Evolutionary conservation across 2,888 invertebrate species (phyloP).

Genomic region (Oscheius onirici): DNA sequence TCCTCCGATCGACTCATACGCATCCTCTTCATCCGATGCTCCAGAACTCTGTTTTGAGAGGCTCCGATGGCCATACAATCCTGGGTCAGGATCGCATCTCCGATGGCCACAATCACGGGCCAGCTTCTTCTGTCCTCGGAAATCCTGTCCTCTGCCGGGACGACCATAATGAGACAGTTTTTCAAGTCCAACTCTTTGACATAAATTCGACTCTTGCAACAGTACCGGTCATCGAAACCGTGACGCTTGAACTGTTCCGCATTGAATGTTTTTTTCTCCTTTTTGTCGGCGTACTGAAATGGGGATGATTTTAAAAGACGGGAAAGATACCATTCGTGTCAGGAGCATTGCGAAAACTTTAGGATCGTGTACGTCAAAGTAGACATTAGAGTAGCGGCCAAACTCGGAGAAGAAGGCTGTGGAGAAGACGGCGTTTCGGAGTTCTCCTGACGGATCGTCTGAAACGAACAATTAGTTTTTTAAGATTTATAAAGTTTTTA

Average conservation of each 20-base stretch:
- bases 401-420: slow-evolving; percentile 10
- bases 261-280: neutral
- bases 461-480: neutral
- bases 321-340: slow-evolving; percentile 18
- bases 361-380: slow-evolving; percentile 17
- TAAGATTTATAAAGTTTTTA: too few relatives aligned
- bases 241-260: neutral
- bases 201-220: neutral
- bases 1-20: neutral
- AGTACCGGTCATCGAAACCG: neutral
- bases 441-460: neutral
- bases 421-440: neutral
- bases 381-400: neutral
- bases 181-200: neutral
- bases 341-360: slow-evolving; percentile 14
- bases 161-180: neutral
- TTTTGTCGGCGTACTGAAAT: slow-evolving; percentile 3
- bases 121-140: neutral
- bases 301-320: neutral
- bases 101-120: slow-evolving; percentile 21
- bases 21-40: neutral
- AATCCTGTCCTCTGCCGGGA: neutral
- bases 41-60: neutral
- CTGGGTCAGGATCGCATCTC: slow-evolving; percentile 16
- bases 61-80: slow-evolving; percentile 20